Base-by-base conservation (phyloP, 2,888 invertebrate species). In the Pinctada fucata region DNA sequence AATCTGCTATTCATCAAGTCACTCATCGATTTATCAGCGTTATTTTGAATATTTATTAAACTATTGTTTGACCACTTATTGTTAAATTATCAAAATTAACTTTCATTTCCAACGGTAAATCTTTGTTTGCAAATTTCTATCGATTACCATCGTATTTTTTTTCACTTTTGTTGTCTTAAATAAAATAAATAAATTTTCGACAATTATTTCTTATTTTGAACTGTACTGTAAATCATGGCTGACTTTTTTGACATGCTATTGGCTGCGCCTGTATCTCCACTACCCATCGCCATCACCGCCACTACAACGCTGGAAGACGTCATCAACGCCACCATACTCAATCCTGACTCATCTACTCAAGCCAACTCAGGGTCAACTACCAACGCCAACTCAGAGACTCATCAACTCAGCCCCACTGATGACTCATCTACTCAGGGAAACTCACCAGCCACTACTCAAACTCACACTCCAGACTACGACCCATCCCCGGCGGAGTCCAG, bases 401-500 rank as follows among this genome's bases (percentile, higher is more conserved):
- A 13, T 58, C 58, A 58, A 58, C 58, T 58, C 58, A 58, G 58
- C 58, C 6, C 6, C 58, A 58, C 31, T 31, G 31, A 31, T 31
- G 31, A 31, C 58, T 58, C 58, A 58, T 13, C 58, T 58, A 58
- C 58, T 58, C 58, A 58, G 58, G 8, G 8, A 58, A 13, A 58
- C 58, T 58, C 58, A 13, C 58, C 58, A 10, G 13, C 58, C 13
- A 6, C 58, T 58, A 13, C 58, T 58, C 58, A 58, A 10, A 10
- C 58, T 58, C 58, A 58, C 58, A 10, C 58, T 10, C 58, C 58
- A 58, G 13, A 10, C 13, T 58, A 58, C 58, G 58, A 58, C 58
- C 16, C 67, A 4, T 82, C 68, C 58, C 81, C 83, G 10, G 58
- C 75, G 45, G 82, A 85, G 31, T 70, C 73, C 65, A 76, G 80